phyloP scores from a whole-genome alignment of 2,888 invertebrate genomes.

The Drosophila nr. fundita region DNA sequence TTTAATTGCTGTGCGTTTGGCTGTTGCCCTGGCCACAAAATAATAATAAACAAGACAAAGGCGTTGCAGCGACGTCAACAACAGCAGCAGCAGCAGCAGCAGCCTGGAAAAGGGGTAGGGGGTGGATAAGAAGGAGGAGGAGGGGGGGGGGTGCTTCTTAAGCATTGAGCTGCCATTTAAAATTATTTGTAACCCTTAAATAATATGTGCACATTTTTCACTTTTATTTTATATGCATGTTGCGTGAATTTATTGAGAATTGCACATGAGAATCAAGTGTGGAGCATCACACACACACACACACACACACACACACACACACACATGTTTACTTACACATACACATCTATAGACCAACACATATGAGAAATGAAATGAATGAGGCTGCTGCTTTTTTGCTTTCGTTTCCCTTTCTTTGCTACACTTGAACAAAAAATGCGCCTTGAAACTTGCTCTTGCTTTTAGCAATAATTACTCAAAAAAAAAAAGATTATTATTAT shows the following conservation, averaged over 20 bases:
- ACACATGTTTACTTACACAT: background rate
- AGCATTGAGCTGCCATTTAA: slow-evolving; percentile 12
- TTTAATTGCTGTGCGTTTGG: slow-evolving; percentile 66
- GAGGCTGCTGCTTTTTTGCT: slow-evolving; percentile 36
- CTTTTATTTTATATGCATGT: slow-evolving; percentile 46
- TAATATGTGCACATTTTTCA: slow-evolving; percentile 63
- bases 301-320: background rate
- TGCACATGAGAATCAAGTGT: slow-evolving; percentile 43
- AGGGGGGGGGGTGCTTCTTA: background rate
- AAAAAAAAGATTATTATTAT: background rate
- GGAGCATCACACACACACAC: slow-evolving; percentile 16
- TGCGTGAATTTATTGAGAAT: slow-evolving; percentile 64
- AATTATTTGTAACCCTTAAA: slow-evolving; percentile 70
- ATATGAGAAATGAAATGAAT: slow-evolving; percentile 15
- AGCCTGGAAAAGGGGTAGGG: background rate
- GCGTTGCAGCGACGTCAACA: slow-evolving; percentile 54
- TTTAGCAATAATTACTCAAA: background rate
- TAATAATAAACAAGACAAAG: slow-evolving; percentile 77
- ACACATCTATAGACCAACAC: background rate
- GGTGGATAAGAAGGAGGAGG: background rate
- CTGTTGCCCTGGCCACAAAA: slow-evolving; percentile 64
- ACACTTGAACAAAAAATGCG: background rate
- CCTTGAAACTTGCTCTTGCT: background rate
- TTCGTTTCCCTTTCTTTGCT: slow-evolving; percentile 4
- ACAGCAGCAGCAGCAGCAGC: slow-evolving; percentile 12